Base-by-base conservation (phyloP, 35 echinoderm and acorn worm genomes). In the Amphiura filiformis region DNA sequence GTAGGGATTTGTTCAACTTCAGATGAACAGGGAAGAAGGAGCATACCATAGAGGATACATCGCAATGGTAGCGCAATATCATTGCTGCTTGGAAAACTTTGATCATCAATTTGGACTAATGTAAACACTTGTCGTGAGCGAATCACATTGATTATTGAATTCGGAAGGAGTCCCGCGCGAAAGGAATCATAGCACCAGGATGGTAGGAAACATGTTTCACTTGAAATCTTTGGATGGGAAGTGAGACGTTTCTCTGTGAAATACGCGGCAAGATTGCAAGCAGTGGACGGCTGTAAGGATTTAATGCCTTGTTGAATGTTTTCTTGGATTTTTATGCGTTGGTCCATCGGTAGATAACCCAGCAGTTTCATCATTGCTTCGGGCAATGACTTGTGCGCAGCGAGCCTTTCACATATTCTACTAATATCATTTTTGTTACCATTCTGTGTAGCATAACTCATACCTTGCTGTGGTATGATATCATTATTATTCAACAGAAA, bases 371-470 rank as follows among this genome's bases (percentile, higher is more conserved):
- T 70, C 28, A 70, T 26, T 11, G 61, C 61, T 13, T 1, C 26
- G 26, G 9, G 2, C 17, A 70, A 13, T 18, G 15, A 26, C 28
- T 70, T 70, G 9, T 70, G 61, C 11, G 7, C 61, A 15, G 26
- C 61, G 26, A 70, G 61, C 26, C 5, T 44, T 34, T 17, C 28
- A 4, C 23, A 76, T 31, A 26, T 47, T 31, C 34, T 47, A 5
- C 23, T 35, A 18, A 17, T 36, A 23, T 40, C 82, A 49, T 32
- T 76, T 57, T 76, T 36, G 75, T 34, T 57, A 32, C 1, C 7
- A 42, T 40, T 90, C 89, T 78, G 76, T 89, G 77, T 89, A 41
- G 36, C 89, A 78, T 14, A 82, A 93, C 39, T 81, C 76, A 28
- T 86, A 38, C 57, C 89, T 76, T 11, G 39, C 28, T 22, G 44